phyloP scores from a whole-genome alignment of 2,113 vertebrate species.

The Ancistrus triradiatus region DNA sequence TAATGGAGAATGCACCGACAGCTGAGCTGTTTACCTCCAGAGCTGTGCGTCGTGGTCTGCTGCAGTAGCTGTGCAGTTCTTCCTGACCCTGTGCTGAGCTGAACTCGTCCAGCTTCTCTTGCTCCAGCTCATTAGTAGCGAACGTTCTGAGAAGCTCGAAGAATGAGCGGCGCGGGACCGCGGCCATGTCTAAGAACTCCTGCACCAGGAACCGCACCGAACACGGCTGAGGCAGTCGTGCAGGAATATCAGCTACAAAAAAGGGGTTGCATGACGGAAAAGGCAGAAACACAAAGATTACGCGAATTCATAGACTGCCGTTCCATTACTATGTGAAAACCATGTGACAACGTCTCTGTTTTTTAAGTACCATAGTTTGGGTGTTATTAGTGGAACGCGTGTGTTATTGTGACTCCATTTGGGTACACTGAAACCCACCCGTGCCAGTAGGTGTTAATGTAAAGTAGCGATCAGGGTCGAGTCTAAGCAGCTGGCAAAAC shows the following conservation, averaged over 20 bases:
- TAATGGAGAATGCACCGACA: too few relatives aligned
- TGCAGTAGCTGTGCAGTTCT: constrained; percentile 83
- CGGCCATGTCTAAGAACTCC: constrained; percentile 79
- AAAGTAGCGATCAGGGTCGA: constrained; percentile 74
- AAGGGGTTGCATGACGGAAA: too few relatives aligned
- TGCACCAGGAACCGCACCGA: constrained; percentile 72
- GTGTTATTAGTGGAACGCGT: too few relatives aligned
- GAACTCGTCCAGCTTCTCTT: constrained; percentile 84
- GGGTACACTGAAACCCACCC: constrained; percentile 41
- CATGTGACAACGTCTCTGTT: too few relatives aligned
- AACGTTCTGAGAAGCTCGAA: constrained; percentile 80
- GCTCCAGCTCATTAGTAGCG: constrained; percentile 73
- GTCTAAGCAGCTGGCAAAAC: constrained; percentile 76
- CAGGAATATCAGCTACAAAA: too few relatives aligned
- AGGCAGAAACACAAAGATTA: too few relatives aligned
- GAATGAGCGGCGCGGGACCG: constrained; percentile 87
- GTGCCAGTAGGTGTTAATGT: constrained; percentile 65
- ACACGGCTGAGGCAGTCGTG: constrained; percentile 78
- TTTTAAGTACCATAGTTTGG: too few relatives aligned
- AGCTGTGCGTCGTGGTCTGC: constrained; percentile 76
- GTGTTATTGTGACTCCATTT: not conserved
- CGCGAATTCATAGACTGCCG: too few relatives aligned
- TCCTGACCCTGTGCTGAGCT: constrained; percentile 82
- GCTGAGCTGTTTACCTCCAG: constrained; percentile 72
- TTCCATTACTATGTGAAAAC: too few relatives aligned